These are phyloP conservation scores for Serilophus lunatus DNA, from an alignment of 2,113 vertebrate species.

Conservation along the genomic window DNA sequence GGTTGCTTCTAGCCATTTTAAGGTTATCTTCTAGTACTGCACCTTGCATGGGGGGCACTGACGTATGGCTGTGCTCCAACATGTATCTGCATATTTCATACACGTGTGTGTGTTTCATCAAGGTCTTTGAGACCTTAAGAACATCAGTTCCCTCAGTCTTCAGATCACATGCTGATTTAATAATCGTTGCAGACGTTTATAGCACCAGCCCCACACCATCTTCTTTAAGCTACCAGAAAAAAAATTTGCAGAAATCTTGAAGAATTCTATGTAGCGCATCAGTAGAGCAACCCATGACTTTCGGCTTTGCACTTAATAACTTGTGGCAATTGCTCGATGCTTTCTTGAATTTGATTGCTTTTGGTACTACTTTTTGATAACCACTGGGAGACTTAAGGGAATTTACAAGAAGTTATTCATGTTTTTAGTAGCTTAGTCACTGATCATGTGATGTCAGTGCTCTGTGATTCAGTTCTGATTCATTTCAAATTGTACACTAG, in stretches of 20 bases:
- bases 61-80: not conserved
- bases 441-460: not conserved
- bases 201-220: not conserved
- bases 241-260: not conserved
- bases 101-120: not conserved
- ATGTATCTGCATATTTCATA: not conserved
- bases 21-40: not conserved
- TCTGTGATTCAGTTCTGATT: slow-evolving; percentile 45
- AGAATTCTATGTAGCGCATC: not conserved
- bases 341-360: not conserved
- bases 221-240: not conserved
- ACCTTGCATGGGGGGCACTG: accelerated
- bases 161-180: not conserved
- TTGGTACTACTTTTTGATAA: not conserved
- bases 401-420: not conserved
- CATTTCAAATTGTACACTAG: not conserved
- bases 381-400: not conserved
- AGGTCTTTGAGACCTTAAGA: not conserved
- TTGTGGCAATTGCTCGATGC: not conserved
- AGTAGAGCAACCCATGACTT: not conserved
- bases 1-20: not conserved
- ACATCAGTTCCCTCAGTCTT: not conserved
- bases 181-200: not conserved
- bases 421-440: slow-evolving; percentile 26
- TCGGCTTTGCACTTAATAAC: not conserved